These are phyloP conservation scores for human (Homo sapiens) DNA, from an alignment of 2,113 vertebrate species.

Conservation along the genomic window GRCh38 chr2:52345001-52345500, in stretches of 20 bases:
- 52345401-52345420: not conserved
- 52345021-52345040: not conserved
- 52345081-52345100: not conserved
- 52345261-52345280: not conserved
- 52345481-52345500: not conserved
- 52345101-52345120: not conserved
- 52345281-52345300: not conserved
- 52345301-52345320: not conserved
- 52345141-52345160: not conserved
- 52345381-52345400: not conserved
- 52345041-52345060: not conserved
- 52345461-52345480: not conserved
- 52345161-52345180: not conserved
- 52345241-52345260: not conserved
- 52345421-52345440: not conserved
- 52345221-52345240: not conserved
- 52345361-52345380: not conserved
- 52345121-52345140: not conserved
- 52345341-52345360: not conserved
- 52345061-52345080: not conserved
- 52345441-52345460: not conserved
- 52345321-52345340: not conserved
- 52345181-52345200: not conserved
- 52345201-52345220: fast-evolving
- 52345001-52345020: not conserved